A percentile compares a stretch with the other conserved stretches of the same genome.
Conservation (phyloP, 2,797 vertebrate species). For the Poecilia wingei region DNA sequence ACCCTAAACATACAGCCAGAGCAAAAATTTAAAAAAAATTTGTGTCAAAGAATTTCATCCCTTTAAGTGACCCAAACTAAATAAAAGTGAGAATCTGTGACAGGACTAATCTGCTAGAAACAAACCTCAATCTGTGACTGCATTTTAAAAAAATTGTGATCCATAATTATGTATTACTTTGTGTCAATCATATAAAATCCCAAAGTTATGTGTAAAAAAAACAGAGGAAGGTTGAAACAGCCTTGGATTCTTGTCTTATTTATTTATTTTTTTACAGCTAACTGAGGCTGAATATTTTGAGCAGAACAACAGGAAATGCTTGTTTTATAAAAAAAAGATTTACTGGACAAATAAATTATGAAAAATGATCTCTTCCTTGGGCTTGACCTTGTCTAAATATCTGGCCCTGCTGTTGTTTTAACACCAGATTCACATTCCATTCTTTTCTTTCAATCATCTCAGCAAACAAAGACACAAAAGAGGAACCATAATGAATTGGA, state of each 20-base stretch:
- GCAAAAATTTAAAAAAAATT: not conserved
- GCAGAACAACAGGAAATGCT: constrained; percentile 50
- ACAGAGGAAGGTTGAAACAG: constrained; percentile 29
- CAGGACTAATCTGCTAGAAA: not conserved
- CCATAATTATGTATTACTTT: not conserved
- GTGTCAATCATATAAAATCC: not conserved
- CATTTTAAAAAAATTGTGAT: not conserved
- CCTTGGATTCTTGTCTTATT: constrained; percentile 47
- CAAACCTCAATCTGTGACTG: not conserved
- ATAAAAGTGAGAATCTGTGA: not conserved
- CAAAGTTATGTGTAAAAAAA: not conserved
- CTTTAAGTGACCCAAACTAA: not conserved
- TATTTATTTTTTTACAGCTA: constrained; percentile 44
- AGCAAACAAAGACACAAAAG: constrained; percentile 45
- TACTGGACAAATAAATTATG: constrained; percentile 63
- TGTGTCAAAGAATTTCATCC: not conserved
- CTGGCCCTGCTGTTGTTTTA: constrained; percentile 45
- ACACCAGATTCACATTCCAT: constrained; percentile 61
- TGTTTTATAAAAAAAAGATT: constrained; percentile 60
- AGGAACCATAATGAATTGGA: constrained; percentile 16
- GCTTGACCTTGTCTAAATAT: constrained; percentile 54
- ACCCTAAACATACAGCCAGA: not conserved
- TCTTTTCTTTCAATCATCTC: constrained; percentile 38
- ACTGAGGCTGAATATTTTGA: constrained; percentile 45
- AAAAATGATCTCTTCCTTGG: constrained; percentile 60